Evolutionary conservation across 1,140 invertebrate genomes (phyloP), one percentile per base, ranked within the genome.

Genomic region (Zaprionus davidi): DNA sequence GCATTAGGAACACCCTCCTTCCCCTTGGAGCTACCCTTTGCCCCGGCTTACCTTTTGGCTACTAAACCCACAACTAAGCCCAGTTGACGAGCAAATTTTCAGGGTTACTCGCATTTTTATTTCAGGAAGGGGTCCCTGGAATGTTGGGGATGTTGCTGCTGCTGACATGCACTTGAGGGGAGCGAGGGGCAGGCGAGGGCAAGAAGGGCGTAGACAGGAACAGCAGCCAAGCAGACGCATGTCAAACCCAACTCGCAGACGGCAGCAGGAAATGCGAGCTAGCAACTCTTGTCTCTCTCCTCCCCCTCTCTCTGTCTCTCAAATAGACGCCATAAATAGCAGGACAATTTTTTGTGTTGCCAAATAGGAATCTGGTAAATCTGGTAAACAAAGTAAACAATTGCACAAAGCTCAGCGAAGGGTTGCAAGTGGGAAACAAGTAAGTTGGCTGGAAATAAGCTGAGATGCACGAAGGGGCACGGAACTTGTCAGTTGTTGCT

Each of bases 311-410:
- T n/a, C n/a, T 17, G 26, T 69, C 68, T 46, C 53, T 46, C 20
- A 57, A 56, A 67, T 58, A 67, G 65, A 64, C 60, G 63, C 31
- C 34, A 66, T 63, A 62, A 59, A 67, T 51, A 49, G 36, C 51
- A 67, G 62, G 34, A 57, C 60, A 76, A 66, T 76, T 59, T 72
- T 58, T 60, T 53, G 9, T 64, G 41, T 65, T 41, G 63, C 22
- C 46, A 72, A 62, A 76, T 57, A 72, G 74, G 62, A 72, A 72
- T 72, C 63, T 76, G 74, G 74, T 67, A 73, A 76, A 76, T 72
- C 74, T 57, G 74, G 70, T 72, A 72, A 76, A 67, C 74, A 76
- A 72, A 72, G 69, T 72, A 76, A 76, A 76, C 74, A 66, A 65
- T 64, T 65, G 73, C 56, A 60, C 55, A 71, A 34, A 28, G 28